phyloP scores from a whole-genome alignment of 2,113 vertebrate genomes.

The Laterallus jamaicensis region DNA sequence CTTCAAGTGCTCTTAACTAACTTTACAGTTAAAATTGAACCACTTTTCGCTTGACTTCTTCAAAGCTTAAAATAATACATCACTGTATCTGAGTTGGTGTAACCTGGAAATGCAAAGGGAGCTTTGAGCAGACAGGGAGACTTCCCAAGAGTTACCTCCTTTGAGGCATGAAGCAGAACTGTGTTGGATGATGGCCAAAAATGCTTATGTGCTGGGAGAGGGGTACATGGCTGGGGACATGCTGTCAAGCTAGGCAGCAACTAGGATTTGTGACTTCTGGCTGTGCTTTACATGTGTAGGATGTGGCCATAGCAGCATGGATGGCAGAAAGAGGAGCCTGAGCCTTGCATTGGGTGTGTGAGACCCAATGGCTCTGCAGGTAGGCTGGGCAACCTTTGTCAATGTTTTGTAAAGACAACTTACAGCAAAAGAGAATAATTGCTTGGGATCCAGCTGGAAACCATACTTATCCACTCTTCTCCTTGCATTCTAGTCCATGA shows the following conservation, averaged over 20 bases:
- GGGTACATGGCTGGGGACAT: background rate
- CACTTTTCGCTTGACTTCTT: background rate
- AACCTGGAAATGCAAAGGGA: background rate
- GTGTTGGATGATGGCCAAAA: background rate
- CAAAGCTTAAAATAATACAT: background rate
- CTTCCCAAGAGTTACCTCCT: background rate
- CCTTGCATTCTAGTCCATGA: background rate
- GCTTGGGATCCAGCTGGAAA: background rate
- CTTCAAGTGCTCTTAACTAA: background rate
- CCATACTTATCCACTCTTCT: background rate
- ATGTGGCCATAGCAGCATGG: accelerated
- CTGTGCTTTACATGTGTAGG: background rate
- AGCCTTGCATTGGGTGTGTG: accelerated
- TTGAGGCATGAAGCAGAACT: background rate
- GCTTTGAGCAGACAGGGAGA: background rate
- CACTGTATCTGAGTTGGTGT: background rate
- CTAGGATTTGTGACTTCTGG: background rate
- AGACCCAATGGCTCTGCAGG: background rate
- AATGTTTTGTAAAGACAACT: background rate
- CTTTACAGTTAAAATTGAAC: background rate
- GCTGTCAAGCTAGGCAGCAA: background rate
- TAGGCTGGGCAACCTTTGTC: background rate
- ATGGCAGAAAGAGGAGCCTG: accelerated
- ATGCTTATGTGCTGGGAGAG: accelerated
- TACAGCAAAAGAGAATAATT: background rate